Evolutionary conservation across 2,888 invertebrate genomes (phyloP), one percentile per base, ranked within the genome.

Genomic region (Epistrophella euchroma): DNA sequence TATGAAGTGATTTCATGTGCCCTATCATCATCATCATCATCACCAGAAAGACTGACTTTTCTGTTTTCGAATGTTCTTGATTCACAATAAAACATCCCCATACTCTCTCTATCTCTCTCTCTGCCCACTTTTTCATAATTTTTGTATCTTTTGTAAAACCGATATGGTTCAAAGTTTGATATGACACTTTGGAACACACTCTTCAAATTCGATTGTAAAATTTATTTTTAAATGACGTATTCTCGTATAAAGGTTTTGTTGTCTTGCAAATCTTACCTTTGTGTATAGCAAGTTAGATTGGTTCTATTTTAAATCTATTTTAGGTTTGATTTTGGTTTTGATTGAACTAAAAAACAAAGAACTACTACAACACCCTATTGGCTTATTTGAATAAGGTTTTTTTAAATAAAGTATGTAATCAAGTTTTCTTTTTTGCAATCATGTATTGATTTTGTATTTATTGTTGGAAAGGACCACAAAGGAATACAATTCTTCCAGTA

Each of bases 11-110:
- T 15, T 35, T 28, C 17, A 28, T 66, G 64, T 85, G 76, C 40
- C 64, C 43, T 80, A 81, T 85, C 79, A 68, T 68, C 72, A 45
- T 72, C 75, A 71, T 71, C 45, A 74, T 55, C 74, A 47, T 17
- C 62, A 56, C 40, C 52, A 71, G 68, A 32, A 72, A 72, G 56
- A 56, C 62, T 75, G 70, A 45, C 43, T 43, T 25, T 28, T 45
- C 64, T 64, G 28, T 45, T 45, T 25, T 43, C 17, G 64, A 45
- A 28, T 71, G 43, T 43, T 58, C 79, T 71, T 71, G 40, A 56
- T 71, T 75, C 43, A 50, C 66, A 66, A 47, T 35, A 66, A 15
- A 47, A 47, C 22, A 22, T 37, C 50, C 19, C 50, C 19, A n/a
- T 11, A 45, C 4, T 13, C n/a, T 15, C 15, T 11, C 22, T 19